phyloP scores from a whole-genome alignment of 1,140 invertebrate genomes.

The Trissolcus basalis region DNA sequence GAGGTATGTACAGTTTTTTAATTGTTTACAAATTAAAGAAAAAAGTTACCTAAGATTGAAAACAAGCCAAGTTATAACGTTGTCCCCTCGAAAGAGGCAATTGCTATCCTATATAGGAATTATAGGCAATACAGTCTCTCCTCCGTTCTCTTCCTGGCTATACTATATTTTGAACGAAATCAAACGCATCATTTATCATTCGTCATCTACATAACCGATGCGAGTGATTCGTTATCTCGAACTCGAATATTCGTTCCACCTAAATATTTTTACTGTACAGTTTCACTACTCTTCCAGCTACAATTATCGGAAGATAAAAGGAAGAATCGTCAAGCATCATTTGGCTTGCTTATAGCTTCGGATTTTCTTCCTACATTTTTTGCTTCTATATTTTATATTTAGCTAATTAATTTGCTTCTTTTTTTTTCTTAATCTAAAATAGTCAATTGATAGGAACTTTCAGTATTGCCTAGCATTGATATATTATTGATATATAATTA shows the following conservation, averaged over 20 bases:
- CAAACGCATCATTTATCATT: conserved; percentile 55
- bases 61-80: conserved; percentile 46
- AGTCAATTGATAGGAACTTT: conserved; percentile 76
- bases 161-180: conserved; percentile 65
- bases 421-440: conserved; percentile 69
- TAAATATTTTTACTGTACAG: conserved; percentile 73
- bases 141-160: conserved; percentile 70
- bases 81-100: conserved; percentile 32
- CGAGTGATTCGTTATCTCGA: conserved; percentile 60
- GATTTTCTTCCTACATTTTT: conserved; percentile 34
- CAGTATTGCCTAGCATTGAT: conserved; percentile 76
- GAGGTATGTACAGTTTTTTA: conserved; percentile 68
- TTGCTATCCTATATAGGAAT: conserved; percentile 66
- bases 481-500: conserved; percentile 66
- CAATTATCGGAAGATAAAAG: conserved; percentile 56
- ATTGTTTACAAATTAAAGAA: conserved; percentile 33
- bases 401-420: conserved; percentile 48
- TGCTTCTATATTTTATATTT: conserved; percentile 36
- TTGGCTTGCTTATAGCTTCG: conserved; percentile 16
- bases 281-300: conserved; percentile 59
- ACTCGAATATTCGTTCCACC: conserved; percentile 63
- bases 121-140: conserved; percentile 70
- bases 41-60: conserved; percentile 42
- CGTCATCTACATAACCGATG: conserved; percentile 56
- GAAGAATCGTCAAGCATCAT: conserved; percentile 51